Evolutionary conservation across 2,888 invertebrate genomes (phyloP).

Genomic region (Aphidius colemani): DNA sequence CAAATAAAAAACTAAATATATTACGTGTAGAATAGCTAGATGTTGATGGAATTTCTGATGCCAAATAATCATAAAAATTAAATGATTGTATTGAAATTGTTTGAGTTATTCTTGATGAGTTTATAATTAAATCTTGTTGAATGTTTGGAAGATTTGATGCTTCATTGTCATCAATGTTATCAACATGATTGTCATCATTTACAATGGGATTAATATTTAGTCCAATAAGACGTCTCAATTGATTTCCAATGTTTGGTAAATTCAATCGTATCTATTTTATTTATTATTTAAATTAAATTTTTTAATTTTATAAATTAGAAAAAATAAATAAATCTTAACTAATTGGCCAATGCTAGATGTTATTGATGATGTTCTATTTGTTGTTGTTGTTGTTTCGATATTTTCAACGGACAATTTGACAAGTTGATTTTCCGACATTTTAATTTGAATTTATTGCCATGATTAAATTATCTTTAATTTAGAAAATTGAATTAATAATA

Average conservation of each 20-base stretch:
- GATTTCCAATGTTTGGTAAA: slow-evolving; percentile 40
- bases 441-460: background rate
- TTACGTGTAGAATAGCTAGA: background rate
- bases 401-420: too few species aligned
- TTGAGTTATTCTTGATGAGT: slow-evolving; percentile 6
- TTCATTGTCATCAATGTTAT: slow-evolving; percentile 9
- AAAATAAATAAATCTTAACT: background rate
- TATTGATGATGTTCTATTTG: too few species aligned
- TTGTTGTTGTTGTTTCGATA: too few species aligned
- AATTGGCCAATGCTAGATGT: too few species aligned
- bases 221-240: slow-evolving; percentile 43
- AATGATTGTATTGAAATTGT: slow-evolving; percentile 18
- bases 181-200: slow-evolving; percentile 22
- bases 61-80: slow-evolving; percentile 7
- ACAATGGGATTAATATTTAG: slow-evolving; percentile 32
- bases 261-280: slow-evolving; percentile 43
- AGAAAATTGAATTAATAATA: background rate
- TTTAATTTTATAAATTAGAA: slow-evolving; percentile 7
- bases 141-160: background rate
- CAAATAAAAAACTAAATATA: too few species aligned
- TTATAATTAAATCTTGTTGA: background rate
- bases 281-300: slow-evolving; percentile 2
- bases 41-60: slow-evolving; percentile 1
- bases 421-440: too few species aligned
- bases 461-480: background rate